Evolutionary conservation across 2,888 invertebrate genomes (phyloP), one percentile per base, ranked within the genome.

Genomic region (Pollenia labialis): DNA sequence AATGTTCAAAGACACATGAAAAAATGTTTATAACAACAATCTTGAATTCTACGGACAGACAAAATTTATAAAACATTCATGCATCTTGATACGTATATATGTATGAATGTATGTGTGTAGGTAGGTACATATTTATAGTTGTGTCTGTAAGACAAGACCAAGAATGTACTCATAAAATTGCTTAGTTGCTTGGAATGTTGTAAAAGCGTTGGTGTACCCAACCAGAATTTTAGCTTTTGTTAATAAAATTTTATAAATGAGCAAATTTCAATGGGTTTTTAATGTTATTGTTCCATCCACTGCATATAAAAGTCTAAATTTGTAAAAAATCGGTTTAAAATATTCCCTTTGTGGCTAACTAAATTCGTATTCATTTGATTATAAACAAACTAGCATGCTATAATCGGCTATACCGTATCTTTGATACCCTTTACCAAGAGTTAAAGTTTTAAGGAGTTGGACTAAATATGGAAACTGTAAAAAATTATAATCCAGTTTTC

Each of bases 171-270:
- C 44, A 48, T 76, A 58, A 56, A 71, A 81, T 64, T 71, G 71
- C 52, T 56, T 64, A 18, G 42, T 68, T 60, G 12, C 9, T 6
- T 32, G 42, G 50, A 74, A 46, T 75, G 50, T 82, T 88, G 88
- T 89, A 88, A 89, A 90, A 90, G 91, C 91, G 91, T 91, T 91
- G 91, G 91, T 90, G 91, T 91, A 87, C 87, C 85, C 77, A 81
- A 64, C 32, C 40, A 72, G 79, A 81, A 79, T 75, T 88, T 89
- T 89, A 0, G 11, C 4, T 60, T 48, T 46, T 69, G 32, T 71
- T 77, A 64, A 83, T 54, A 68, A 56, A 82, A 69, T 46, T 16
- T 68, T 60, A 68, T 75, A 68, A 75, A 75, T 75, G 68, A 75
- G 32, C 40, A 50, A 58, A 40, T 58, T 64, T 62, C 32, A 66